Conservation (phyloP, 2,888 invertebrate genomes). For the Himalopsyche kuldschensis region DNA sequence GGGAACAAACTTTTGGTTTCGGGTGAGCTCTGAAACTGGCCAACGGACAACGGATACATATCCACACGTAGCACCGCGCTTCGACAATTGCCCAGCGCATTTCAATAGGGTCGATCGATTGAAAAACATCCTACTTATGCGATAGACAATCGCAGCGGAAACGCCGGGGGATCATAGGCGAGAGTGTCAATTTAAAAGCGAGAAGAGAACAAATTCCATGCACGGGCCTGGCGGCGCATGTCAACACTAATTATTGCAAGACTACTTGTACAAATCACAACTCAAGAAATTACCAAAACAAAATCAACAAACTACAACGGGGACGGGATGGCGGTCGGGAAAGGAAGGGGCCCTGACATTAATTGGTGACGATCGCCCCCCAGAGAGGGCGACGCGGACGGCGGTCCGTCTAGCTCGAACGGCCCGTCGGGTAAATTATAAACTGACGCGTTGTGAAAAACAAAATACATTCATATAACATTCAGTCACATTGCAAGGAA, state of each 20-base stretch:
- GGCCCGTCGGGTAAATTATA: background rate
- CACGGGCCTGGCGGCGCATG: slow-evolving; percentile 22
- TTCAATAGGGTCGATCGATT: slow-evolving; percentile 59
- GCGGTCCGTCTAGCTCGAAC: background rate
- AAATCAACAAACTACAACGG: slow-evolving; percentile 10
- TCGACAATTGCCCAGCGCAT: slow-evolving; percentile 39
- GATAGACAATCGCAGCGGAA: slow-evolving; percentile 36
- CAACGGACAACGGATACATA: slow-evolving; percentile 33
- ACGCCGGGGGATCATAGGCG: slow-evolving; percentile 27
- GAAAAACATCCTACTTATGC: slow-evolving; percentile 23
- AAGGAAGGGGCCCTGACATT: slow-evolving; percentile 13
- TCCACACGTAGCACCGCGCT: slow-evolving; percentile 30
- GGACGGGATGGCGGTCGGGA: slow-evolving; percentile 3
- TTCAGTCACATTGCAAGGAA: slow-evolving; percentile 11
- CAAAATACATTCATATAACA: slow-evolving; percentile 6
- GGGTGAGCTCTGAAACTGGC: slow-evolving; percentile 60
- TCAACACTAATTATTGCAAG: slow-evolving; percentile 33
- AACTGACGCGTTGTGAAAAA: slow-evolving; percentile 2
- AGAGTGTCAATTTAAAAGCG: slow-evolving; percentile 22
- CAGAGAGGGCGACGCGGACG: background rate
- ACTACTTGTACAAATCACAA: slow-evolving; percentile 34
- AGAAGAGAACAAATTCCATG: slow-evolving; percentile 37
- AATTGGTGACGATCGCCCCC: background rate
- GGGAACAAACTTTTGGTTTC: slow-evolving; percentile 71
- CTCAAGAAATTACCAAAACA: slow-evolving; percentile 28